Evolutionary conservation across 2,797 vertebrate species (phyloP).

Genomic region (Helicolenus hilgendorfi): DNA sequence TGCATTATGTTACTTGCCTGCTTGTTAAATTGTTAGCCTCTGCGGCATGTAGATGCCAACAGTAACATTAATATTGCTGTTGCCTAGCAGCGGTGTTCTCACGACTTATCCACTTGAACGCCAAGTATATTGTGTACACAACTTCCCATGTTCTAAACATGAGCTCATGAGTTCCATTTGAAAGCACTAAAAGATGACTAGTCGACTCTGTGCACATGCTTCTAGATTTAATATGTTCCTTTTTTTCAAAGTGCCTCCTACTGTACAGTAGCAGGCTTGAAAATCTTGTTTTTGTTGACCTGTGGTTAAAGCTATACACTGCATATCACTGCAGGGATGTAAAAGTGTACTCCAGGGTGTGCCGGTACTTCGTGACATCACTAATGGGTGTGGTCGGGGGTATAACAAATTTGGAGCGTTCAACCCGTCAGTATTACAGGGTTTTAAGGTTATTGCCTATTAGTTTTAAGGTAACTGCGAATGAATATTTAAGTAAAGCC

Average conservation of each 20-base stretch:
- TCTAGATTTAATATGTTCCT: background rate
- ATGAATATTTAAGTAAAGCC: slow-evolving; percentile 13
- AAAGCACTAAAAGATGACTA: too few species aligned
- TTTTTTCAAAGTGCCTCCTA: background rate
- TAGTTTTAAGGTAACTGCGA: background rate
- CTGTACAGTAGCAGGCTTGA: background rate
- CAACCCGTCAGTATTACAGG: background rate
- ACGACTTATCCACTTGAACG: too few species aligned
- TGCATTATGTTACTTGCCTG: too few species aligned
- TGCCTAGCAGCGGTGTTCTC: too few species aligned
- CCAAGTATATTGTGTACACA: too few species aligned
- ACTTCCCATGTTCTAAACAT: too few species aligned
- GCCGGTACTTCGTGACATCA: background rate
- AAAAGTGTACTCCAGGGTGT: background rate
- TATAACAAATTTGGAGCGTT: background rate
- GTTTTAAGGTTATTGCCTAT: background rate
- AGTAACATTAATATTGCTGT: too few species aligned
- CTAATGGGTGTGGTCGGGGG: background rate
- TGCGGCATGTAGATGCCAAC: too few species aligned
- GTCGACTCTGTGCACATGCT: background rate
- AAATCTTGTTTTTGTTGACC: background rate
- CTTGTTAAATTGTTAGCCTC: too few species aligned
- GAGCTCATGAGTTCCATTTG: too few species aligned
- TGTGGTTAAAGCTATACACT: background rate
- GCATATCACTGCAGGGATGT: background rate